Evolutionary conservation across 1,140 invertebrate species (phyloP).

Genomic region (Caenorhabditis tropicalis): DNA sequence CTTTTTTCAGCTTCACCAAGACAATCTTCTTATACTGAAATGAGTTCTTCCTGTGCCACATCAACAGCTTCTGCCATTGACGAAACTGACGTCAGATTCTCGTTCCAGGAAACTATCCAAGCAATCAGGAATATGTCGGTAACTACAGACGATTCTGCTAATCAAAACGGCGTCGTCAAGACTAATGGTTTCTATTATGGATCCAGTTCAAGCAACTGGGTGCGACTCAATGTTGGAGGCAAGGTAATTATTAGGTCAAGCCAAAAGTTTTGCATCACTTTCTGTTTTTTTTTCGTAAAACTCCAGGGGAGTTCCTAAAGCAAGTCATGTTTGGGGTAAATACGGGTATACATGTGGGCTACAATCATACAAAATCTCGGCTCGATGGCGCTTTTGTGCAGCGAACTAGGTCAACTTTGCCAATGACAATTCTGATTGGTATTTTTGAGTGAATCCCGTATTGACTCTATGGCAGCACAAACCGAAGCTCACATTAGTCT

Average conservation of each 20-base stretch:
- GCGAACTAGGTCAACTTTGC: too few relatives aligned
- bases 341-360: too few relatives aligned
- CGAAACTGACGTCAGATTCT: background rate
- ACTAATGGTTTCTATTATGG: constrained; percentile 10
- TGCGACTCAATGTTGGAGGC: constrained; percentile 69
- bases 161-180: background rate
- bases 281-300: too few relatives aligned
- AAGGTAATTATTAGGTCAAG: constrained; percentile 62
- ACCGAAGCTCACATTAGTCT: too few relatives aligned
- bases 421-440: too few relatives aligned
- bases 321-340: too few relatives aligned
- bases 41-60: constrained; percentile 29
- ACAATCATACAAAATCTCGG: too few relatives aligned
- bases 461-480: too few relatives aligned
- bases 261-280: too few relatives aligned
- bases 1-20: background rate
- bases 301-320: too few relatives aligned
- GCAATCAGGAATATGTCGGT: background rate
- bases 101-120: background rate
- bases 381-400: too few relatives aligned
- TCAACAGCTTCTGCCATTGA: background rate
- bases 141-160: background rate
- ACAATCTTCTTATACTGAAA: constrained; percentile 11
- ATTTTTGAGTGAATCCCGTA: too few relatives aligned
- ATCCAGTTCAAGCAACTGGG: constrained; percentile 57